Base-by-base conservation (phyloP, 2,888 invertebrate genomes). In the Aphodius sticticus region DNA sequence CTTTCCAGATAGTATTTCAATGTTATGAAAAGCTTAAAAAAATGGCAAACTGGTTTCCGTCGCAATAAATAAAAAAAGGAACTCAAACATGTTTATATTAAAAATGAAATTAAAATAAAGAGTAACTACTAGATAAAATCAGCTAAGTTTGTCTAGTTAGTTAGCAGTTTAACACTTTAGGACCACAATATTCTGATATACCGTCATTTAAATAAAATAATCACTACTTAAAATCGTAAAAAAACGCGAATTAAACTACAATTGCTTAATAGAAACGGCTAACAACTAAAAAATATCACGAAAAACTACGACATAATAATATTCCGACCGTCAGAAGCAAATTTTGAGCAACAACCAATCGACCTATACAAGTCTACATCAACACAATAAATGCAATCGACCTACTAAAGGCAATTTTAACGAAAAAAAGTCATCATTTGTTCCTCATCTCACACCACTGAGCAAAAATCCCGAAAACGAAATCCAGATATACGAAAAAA, bases 401-500 rank as follows among this genome's bases (percentile, higher is more conserved):
- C 12, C 53, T 12, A 53, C 6, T 5, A 2, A 7, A 53, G 53
- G 53, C 9, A 53, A 53, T 9, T 53, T 53, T 5, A 53, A 7
- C 53, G 6, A 53, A 3, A 53, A 53, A 9, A 5, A 53, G 53
- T 53, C 53, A 12, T 53, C 12, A 26, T 26, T 26, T 26, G 26
- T 26, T 26, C 26, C 26, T 26, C 26, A 26, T 26, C 26, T 26
- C 26, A 26, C 26, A 26, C 53, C 53, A 5, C 53, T 53, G 53
- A 53, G 53, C 53, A 53, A 53, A 53, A 53, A 9, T 53, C 53
- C 9, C 2, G 2, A 53, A 9, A 53, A 53, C 12, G 12, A 53
- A 53, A 53, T 53, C 53, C 9, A 53, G 4, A 53, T 9, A 53
- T 53, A 12, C 53, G 53, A 70, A 74, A 74, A 74, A 74, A 74